These are phyloP conservation scores for Arizona elegans DNA, from an alignment of 2,113 vertebrate species.

Conservation along the genomic window DNA sequence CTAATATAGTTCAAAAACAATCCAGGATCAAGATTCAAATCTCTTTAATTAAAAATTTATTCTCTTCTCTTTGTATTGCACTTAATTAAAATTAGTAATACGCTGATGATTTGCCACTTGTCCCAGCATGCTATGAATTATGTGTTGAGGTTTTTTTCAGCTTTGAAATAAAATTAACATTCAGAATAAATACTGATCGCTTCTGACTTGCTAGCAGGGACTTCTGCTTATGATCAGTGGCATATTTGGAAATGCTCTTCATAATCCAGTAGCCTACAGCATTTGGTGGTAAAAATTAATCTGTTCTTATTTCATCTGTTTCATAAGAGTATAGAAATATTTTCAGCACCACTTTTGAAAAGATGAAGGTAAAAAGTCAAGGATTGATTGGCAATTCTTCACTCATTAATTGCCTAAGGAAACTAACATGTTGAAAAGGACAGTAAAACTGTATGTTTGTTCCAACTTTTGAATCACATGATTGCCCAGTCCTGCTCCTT, in stretches of 20 bases:
- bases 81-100: not conserved
- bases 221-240: constrained; percentile 29
- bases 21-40: not conserved
- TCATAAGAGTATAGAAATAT: not conserved
- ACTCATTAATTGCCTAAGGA: not conserved
- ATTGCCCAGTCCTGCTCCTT: not conserved
- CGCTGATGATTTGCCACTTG: not conserved
- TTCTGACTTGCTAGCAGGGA: not conserved
- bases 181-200: not conserved
- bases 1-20: not conserved
- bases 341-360: constrained; percentile 9
- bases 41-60: not conserved
- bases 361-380: not conserved
- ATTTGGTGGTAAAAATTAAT: not conserved
- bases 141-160: constrained; percentile 24
- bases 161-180: constrained; percentile 33
- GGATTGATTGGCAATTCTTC: not conserved
- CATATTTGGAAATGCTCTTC: constrained; percentile 14
- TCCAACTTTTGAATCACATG: not conserved
- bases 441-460: not conserved
- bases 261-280: not conserved
- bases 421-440: not conserved
- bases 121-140: not conserved
- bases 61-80: not conserved
- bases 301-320: constrained; percentile 1